A percentile compares a stretch with the other conserved stretches of the same genome.
Evolutionary conservation across 2,113 vertebrate genomes (phyloP).

Genomic region (Naja naja): DNA sequence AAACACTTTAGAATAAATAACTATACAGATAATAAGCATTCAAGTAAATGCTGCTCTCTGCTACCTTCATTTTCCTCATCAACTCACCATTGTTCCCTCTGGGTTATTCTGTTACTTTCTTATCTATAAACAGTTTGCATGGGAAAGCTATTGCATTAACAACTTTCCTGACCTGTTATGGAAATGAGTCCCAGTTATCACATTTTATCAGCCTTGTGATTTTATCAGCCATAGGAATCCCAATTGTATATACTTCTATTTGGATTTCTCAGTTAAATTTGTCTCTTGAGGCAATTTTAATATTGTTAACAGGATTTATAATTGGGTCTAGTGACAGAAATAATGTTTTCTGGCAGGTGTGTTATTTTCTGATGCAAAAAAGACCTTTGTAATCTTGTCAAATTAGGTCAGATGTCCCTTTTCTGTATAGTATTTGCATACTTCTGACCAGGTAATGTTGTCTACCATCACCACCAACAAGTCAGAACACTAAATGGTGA

Average conservation of each 20-base stretch:
- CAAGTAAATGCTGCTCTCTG: not conserved
- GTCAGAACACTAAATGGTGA: not conserved
- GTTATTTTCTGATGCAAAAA: not conserved
- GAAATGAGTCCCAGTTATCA: not conserved
- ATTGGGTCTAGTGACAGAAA: not conserved
- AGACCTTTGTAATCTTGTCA: not conserved
- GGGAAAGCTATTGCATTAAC: not conserved
- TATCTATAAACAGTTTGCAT: not conserved
- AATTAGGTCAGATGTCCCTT: not conserved
- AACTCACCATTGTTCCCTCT: not conserved
- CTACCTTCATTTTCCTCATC: not conserved
- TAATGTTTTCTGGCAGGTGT: not conserved
- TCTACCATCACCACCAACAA: not conserved
- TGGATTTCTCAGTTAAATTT: conserved; percentile 1
- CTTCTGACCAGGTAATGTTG: not conserved
- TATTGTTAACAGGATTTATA: conserved; percentile 6
- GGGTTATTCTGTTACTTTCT: not conserved
- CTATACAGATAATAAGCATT: not conserved
- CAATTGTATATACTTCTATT: conserved; percentile 14
- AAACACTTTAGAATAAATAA: not conserved
- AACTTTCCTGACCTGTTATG: not conserved
- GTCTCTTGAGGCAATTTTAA: conserved; percentile 6
- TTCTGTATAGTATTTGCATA: not conserved
- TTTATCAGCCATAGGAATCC: not conserved
- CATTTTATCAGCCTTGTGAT: not conserved